phyloP scores from a whole-genome alignment of 2,888 invertebrate genomes.

The Ormyrus thymus region DNA sequence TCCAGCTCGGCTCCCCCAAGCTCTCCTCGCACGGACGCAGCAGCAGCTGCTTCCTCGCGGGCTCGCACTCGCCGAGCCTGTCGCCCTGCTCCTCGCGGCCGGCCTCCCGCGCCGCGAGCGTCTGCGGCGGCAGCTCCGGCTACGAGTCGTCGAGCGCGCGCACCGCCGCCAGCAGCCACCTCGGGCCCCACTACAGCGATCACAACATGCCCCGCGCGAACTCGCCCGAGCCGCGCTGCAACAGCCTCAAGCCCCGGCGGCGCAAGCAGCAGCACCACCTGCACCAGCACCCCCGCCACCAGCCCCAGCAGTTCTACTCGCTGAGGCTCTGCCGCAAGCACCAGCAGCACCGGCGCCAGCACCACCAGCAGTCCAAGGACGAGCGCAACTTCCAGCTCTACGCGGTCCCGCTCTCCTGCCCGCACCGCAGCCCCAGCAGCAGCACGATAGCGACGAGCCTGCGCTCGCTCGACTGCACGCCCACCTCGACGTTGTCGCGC shows the following conservation, averaged over 20 bases:
- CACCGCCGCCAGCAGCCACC: constrained; percentile 71
- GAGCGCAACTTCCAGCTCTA: constrained; percentile 67
- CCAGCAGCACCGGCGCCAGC: constrained; percentile 54
- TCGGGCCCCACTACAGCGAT: constrained; percentile 72
- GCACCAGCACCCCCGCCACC: constrained; percentile 49
- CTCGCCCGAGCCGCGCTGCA: constrained; percentile 71
- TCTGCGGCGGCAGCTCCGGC: constrained; percentile 73
- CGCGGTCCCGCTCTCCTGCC: constrained; percentile 66
- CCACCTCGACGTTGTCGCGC: constrained; percentile 57
- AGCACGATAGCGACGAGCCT: constrained; percentile 65
- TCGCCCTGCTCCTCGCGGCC: constrained; percentile 66
- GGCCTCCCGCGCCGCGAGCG: constrained; percentile 66
- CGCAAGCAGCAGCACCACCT: constrained; percentile 69
- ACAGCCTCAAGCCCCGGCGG: constrained; percentile 70
- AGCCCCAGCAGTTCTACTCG: constrained; percentile 63
- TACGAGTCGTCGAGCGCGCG: constrained; percentile 72
- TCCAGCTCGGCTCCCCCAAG: constrained; percentile 71
- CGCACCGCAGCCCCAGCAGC: constrained; percentile 63
- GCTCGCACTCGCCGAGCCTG: constrained; percentile 65
- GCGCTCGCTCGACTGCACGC: constrained; percentile 59
- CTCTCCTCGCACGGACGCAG: constrained; percentile 65
- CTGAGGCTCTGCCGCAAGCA: constrained; percentile 67
- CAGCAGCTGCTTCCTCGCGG: constrained; percentile 58
- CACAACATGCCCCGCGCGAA: constrained; percentile 72
- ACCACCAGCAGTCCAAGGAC: constrained; percentile 19